Base-by-base conservation (phyloP, 2,797 vertebrate genomes). In the Acropternis orthonyx region DNA sequence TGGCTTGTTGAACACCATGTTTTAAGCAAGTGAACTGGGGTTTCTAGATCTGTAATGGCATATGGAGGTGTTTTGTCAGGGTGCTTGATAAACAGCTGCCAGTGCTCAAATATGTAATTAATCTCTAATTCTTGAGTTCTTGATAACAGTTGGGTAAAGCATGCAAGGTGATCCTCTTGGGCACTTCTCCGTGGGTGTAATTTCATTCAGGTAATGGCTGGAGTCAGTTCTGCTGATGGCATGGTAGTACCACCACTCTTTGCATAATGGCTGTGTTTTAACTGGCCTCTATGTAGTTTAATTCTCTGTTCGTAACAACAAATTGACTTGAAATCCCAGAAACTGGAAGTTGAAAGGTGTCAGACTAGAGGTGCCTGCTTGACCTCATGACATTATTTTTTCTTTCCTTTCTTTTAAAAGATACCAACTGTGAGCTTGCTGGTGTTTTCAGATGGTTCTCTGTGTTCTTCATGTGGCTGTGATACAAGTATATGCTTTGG, bases 1-100 rank as follows among this genome's bases (percentile, higher is more conserved):
- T 1, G 4, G 9, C 28, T 82, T 85, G n/a, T 26, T 68, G 10
- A 56, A 26, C 13, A 1, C 13, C 0, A 0, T 44, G 22, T 46
- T 46, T 75, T 37, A 46, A 51, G 41, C 18, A 49, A 34, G 55
- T 52, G n/a, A 58, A 43, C 27, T 51, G 55, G n/a, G 30, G 36
- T 32, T 58, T 54, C 55, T 22, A 8, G 10, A 18, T 24, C 32
- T 30, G 48, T 43, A 46, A 22, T 63, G 44, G 34, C 21, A 14
- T 5, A 2, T n/a, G 7, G 16, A 61, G 26, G 14, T 52, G 14
- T 46, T 67, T 73, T 52, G 61, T 48, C 27, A 15, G 30, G 39
- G 61, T 68, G 26, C 32, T 72, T 17, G 68, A 26, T 36, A 30
- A 14, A 20, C 12, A 67, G 4, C 48, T 46, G 52, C 34, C 74